A percentile compares a stretch with the other conserved stretches of the same genome.
phyloP scores from a whole-genome alignment of 2,888 invertebrate genomes.

The Xanthorhoe spadicearia region DNA sequence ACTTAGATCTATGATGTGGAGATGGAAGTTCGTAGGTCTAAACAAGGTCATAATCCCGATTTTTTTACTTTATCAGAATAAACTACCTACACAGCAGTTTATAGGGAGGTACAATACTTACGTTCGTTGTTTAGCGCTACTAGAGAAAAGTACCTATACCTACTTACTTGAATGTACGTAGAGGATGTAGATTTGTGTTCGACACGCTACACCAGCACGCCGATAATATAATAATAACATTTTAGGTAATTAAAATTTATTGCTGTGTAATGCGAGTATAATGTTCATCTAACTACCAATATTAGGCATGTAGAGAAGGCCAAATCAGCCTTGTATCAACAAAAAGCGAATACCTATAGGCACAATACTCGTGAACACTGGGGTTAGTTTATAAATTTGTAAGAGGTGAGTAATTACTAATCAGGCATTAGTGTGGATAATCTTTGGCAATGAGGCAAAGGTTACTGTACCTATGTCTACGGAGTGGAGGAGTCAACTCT shows the following conservation, averaged over 20 bases:
- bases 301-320: conserved; percentile 45
- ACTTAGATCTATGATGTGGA: too few species aligned
- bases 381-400: conserved; percentile 30
- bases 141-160: too few species aligned
- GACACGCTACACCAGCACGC: conserved; percentile 40
- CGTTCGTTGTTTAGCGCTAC: not conserved
- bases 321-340: conserved; percentile 47
- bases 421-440: conserved; percentile 36
- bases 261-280: conserved; percentile 45
- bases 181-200: conserved; percentile 30
- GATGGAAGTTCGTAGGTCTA: too few species aligned
- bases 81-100: too few species aligned
- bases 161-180: too few species aligned
- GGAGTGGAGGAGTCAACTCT: conserved; percentile 15
- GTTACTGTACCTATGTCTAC: conserved; percentile 37
- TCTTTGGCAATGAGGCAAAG: conserved; percentile 56
- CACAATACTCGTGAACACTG: conserved; percentile 29
- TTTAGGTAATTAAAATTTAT: conserved; percentile 44
- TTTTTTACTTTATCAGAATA: too few species aligned
- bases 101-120: too few species aligned
- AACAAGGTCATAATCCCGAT: too few species aligned
- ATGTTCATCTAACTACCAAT: conserved; percentile 34
- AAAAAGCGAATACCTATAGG: conserved; percentile 41
- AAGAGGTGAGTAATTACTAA: conserved; percentile 34
- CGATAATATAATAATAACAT: conserved; percentile 42